phyloP scores from a whole-genome alignment of 2,797 vertebrate species.

The Chelmon rostratus region DNA sequence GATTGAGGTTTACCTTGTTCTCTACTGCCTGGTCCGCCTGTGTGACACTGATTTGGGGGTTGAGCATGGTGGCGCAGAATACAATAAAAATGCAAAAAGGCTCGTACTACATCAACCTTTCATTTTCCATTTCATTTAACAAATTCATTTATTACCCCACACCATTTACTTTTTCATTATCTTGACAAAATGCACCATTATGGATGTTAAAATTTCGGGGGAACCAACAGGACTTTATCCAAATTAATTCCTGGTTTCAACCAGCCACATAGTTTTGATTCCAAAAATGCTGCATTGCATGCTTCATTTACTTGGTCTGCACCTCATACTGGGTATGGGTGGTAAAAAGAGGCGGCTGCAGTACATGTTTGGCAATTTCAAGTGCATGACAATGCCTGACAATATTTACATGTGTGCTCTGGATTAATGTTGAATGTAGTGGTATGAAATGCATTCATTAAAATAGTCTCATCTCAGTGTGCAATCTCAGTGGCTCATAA shows the following conservation, averaged over 20 bases:
- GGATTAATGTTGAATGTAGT: background rate
- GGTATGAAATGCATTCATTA: background rate
- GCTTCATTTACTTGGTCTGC: constrained; percentile 71
- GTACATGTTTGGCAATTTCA: background rate
- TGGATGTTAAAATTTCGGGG: constrained; percentile 70
- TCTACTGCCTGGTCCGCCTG: constrained; percentile 11
- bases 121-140: constrained; percentile 86
- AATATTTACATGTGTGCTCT: constrained; percentile 20
- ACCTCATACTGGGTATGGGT: constrained; percentile 51
- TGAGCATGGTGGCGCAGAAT: constrained; percentile 19
- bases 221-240: constrained; percentile 68
- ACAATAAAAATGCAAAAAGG: constrained; percentile 50
- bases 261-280: constrained; percentile 65
- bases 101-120: constrained; percentile 77
- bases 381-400: background rate
- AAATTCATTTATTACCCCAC: constrained; percentile 81
- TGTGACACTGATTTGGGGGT: constrained; percentile 29
- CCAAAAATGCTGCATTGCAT: constrained; percentile 63
- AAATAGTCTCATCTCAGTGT: background rate
- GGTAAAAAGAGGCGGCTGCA: constrained; percentile 20
- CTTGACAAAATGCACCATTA: constrained; percentile 84
- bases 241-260: constrained; percentile 78
- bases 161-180: constrained; percentile 85
- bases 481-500: constrained; percentile 1
- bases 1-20: background rate